Evolutionary conservation across 2,888 invertebrate genomes (phyloP).

Genomic region (Hemithea aestivaria): DNA sequence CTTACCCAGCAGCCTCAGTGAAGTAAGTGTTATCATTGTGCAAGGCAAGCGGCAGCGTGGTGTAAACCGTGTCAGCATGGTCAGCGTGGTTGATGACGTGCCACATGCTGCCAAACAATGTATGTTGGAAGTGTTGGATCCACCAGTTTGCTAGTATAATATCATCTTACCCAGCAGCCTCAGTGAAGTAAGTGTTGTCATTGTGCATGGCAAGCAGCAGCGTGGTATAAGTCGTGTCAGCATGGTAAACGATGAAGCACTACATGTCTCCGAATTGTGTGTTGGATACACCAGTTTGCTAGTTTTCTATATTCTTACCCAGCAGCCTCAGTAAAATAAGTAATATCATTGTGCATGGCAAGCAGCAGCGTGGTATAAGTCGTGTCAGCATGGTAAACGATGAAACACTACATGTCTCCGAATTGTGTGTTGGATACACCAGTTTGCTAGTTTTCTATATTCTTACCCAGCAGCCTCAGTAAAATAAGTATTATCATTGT

Average conservation of each 20-base stretch:
- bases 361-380: slow-evolving; percentile 84
- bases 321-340: slow-evolving; percentile 86
- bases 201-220: slow-evolving; percentile 84
- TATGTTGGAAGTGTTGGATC: slow-evolving; percentile 84
- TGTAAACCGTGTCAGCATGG: slow-evolving; percentile 87
- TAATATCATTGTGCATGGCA: slow-evolving; percentile 87
- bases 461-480: slow-evolving; percentile 85
- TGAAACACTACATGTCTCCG: slow-evolving; percentile 86
- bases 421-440: slow-evolving; percentile 84
- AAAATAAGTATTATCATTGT: slow-evolving; percentile 90
- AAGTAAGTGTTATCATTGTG: slow-evolving; percentile 91
- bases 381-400: slow-evolving; percentile 82
- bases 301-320: too few species aligned
- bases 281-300: slow-evolving; percentile 80
- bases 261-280: slow-evolving; percentile 88
- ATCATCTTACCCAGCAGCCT: slow-evolving; percentile 85
- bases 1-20: slow-evolving; percentile 84
- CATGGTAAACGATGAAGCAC: slow-evolving; percentile 80
- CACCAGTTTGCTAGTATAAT: too few species aligned
- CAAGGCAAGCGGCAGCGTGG: slow-evolving; percentile 81
- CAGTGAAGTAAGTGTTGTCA: slow-evolving; percentile 88
- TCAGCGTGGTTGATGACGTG: slow-evolving; percentile 77
- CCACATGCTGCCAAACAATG: slow-evolving; percentile 88
- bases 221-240: slow-evolving; percentile 87
- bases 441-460: too few species aligned